Evolutionary conservation across 2,888 invertebrate species (phyloP), one percentile per base, ranked within the genome.

Genomic region (Nomada ferruginata): DNA sequence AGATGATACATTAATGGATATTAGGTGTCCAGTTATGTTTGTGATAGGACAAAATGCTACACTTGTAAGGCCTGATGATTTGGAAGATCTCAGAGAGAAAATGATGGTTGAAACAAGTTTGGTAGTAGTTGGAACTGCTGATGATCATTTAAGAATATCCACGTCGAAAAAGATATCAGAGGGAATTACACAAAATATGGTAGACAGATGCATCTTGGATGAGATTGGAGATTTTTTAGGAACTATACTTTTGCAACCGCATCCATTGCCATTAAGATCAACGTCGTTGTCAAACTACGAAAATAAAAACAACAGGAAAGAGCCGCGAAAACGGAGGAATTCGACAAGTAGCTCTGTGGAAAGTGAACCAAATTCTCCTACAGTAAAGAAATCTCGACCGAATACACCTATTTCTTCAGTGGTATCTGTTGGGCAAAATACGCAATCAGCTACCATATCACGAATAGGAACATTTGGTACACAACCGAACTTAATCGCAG

Each of bases 101-200:
- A 96, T 98, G 96, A 94, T 96, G 84, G 96, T 96, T 0, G 97
- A 97, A 91, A 96, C 97, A 3, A 96, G 96, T 69, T 93, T 97
- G 52, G 95, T 97, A 52, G 95, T 98, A 18, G 96, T 98, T 20
- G 97, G 97, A 29, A 96, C 96, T 53, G 97, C 97, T 0, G 97
- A 97, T 93, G 97, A 97, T 92, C 94, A 96, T 72, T 94, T 98
- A 23, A 94, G 97, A 57, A 95, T 98, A 81, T 95, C 95, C 9
- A 96, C 96, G 82, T 95, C 95, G 68, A 97, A 97, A 91, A 96
- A 96, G 83, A 95, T 96, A 87, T 94, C 95, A n/a, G 96, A 97
- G 89, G 96, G 96, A 20, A 95, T 97, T 23, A 97, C 97, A 0
- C 97, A 98, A 91, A 95, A 95, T 57, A 96, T 97, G 95, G 96